Evolutionary conservation across 2,888 invertebrate species (phyloP), one percentile per base, ranked within the genome.

Genomic region (Lampropteryx suffumata): DNA sequence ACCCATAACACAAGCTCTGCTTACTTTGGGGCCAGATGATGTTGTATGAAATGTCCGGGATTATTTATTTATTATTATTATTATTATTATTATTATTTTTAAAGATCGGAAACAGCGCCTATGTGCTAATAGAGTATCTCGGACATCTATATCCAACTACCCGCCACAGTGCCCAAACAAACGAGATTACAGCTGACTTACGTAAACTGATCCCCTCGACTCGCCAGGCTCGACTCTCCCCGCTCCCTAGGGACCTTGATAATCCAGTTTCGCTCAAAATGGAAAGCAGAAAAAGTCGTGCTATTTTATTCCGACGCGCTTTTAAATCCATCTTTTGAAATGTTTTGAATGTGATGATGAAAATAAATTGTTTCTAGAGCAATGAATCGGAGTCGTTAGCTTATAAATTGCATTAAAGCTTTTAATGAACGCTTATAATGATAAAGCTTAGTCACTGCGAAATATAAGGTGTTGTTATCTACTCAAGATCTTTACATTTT

Each of bases 221-320:
- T 62, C 56, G 54, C 59, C 62, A 69, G 64, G 67, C 9, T 24
- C 21, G 37, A 1, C 37, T 17, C 52, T 2, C 17, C 17, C 17
- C 17, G 17, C 44, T 40, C 61, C 61, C 51, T 6, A 32, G 80
- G 74, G 85, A 74, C 64, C 35, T 50, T 43, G 59, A 79, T 87
- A 88, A 87, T 87, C 84, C 85, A 81, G 78, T 87, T 87, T 80
- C 79, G 75, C 65, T 64, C 61, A 64, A 69, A 79, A 79, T 71
- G 71, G 68, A 71, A 78, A 72, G 66, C 65, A 59, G 65, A 61
- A 67, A 71, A 71, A 70, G 61, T 61, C 49, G 51, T 50, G 62
- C 59, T 58, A 61, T n/a, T 56, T 57, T 53, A 47, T 55, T 41
- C 12, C 36, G 43, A 32, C 29, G 42, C 48, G 47, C 52, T 59